Evolutionary conservation across 64 coral and sea anemone genomes (phyloP).

Genomic region (Montipora capricornis): DNA sequence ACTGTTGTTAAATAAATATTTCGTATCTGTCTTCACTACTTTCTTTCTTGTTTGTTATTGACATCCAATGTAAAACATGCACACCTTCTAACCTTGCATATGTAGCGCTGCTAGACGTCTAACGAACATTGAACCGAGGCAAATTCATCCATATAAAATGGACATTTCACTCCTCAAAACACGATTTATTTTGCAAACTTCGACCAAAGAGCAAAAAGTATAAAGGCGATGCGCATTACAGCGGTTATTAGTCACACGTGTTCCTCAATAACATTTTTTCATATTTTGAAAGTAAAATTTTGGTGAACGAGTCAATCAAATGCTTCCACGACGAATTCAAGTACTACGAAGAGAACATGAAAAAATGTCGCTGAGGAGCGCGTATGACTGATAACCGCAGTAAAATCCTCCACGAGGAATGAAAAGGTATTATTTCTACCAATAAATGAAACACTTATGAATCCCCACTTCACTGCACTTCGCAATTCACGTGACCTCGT

Average conservation of each 20-base stretch:
- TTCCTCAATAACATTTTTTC: too few relatives aligned
- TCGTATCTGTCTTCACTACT: background rate
- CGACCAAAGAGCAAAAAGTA: background rate
- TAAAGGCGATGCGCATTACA: too few relatives aligned
- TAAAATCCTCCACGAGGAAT: background rate
- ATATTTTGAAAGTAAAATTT: too few relatives aligned
- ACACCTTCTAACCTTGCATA: background rate
- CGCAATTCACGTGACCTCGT: background rate
- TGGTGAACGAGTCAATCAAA: background rate
- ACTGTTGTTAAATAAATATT: background rate
- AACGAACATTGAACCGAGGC: background rate
- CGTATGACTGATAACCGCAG: background rate
- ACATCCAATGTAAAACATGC: background rate
- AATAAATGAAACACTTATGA: background rate
- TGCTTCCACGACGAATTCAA: background rate
- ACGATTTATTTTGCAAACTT: background rate
- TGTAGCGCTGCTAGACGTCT: background rate
- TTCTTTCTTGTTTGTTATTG: background rate
- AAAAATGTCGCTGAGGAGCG: too few relatives aligned
- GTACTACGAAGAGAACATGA: too few relatives aligned
- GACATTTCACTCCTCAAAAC: slow-evolving; percentile 7
- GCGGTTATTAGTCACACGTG: too few relatives aligned
- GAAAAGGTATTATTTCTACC: background rate
- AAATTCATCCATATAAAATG: slow-evolving; percentile 1
- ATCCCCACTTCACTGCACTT: background rate